A percentile compares a stretch with the other conserved stretches of the same genome.
Conservation (phyloP, 2,797 vertebrate genomes). For the Corythornis leucogaster region DNA sequence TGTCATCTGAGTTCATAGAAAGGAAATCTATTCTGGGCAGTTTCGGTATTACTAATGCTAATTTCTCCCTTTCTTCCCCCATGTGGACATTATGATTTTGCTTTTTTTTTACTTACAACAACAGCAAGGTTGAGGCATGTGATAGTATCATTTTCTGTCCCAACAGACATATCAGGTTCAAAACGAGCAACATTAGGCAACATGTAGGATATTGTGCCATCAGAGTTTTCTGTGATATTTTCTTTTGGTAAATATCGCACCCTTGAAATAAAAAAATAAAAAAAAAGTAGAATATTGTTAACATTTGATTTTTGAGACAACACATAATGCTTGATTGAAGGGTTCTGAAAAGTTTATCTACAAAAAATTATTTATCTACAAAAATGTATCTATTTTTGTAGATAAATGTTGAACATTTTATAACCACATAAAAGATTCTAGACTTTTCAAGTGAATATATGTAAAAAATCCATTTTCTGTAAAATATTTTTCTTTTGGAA, state of each 20-base stretch:
- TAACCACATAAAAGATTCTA: neutral
- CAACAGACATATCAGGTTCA: constrained; percentile 84
- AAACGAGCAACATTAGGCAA: constrained; percentile 85
- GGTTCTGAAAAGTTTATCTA: neutral
- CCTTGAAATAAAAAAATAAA: constrained; percentile 73
- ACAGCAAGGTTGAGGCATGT: constrained; percentile 90
- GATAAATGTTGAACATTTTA: neutral
- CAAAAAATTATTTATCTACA: too few species aligned
- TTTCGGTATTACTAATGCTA: neutral
- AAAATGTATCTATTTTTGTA: neutral
- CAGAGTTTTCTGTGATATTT: constrained; percentile 77
- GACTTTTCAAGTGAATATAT: neutral
- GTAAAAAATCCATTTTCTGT: neutral
- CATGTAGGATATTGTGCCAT: constrained; percentile 84
- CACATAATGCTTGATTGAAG: neutral
- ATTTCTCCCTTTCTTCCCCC: neutral
- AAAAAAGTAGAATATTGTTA: neutral
- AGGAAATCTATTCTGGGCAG: neutral
- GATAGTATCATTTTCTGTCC: constrained; percentile 85
- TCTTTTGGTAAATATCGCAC: constrained; percentile 87
- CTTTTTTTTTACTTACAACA: constrained; percentile 84
- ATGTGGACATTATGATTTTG: neutral
- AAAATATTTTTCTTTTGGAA: neutral
- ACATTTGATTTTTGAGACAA: neutral
- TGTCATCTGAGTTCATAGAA: neutral